These are phyloP conservation scores for Dipus sagitta DNA, from an alignment of 2,797 vertebrate species.

Conservation along the genomic window DNA sequence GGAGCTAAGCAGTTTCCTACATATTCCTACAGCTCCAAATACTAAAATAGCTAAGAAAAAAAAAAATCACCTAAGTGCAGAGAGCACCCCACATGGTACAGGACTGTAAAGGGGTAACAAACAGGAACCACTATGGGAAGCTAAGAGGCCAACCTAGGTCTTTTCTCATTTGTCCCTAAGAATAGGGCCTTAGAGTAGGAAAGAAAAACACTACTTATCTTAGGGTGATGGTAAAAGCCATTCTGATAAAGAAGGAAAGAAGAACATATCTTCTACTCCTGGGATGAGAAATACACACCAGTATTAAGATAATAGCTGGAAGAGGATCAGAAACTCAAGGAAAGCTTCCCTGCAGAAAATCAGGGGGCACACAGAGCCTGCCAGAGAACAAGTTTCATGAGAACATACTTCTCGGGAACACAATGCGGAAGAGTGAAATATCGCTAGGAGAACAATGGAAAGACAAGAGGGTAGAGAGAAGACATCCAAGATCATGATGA, in stretches of 20 bases:
- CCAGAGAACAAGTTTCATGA: background rate
- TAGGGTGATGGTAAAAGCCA: background rate
- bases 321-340: background rate
- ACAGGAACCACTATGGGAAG: background rate
- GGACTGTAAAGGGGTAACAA: background rate
- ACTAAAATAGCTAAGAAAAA: background rate
- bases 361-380: background rate
- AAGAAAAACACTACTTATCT: background rate
- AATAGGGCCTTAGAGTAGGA: background rate
- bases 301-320: background rate
- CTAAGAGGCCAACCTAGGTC: background rate
- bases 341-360: background rate
- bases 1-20: too few species aligned
- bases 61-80: background rate
- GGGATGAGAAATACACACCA: background rate
- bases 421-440: background rate
- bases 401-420: background rate
- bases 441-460: background rate
- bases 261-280: background rate
- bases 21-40: background rate
- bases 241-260: background rate
- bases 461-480: background rate
- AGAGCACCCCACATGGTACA: background rate
- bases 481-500: background rate
- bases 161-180: background rate